Percentiles rank a stretch among this genome's conserved stretches.
phyloP scores from a whole-genome alignment of 2,797 vertebrate species.

The Pseudopleuronectes americanus region DNA sequence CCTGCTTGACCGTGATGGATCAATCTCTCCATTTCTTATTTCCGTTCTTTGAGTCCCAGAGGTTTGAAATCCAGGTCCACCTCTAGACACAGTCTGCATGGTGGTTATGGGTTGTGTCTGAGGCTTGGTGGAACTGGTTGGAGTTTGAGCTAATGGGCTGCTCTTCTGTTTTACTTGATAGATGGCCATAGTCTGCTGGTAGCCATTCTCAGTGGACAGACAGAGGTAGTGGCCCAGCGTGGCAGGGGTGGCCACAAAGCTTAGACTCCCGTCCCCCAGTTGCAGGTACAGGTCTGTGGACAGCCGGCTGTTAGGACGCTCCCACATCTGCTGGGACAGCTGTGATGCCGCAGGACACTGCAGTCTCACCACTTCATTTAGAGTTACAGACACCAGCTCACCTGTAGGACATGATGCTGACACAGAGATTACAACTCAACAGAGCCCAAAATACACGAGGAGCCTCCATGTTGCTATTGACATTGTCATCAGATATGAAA shows the following conservation, averaged over 20 bases:
- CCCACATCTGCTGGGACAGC: constrained; percentile 78
- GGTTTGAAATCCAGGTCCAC: not conserved
- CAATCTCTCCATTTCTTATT: not conserved
- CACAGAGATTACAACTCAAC: constrained; percentile 42
- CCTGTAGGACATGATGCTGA: constrained; percentile 69
- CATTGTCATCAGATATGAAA: too few relatives aligned
- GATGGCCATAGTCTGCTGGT: constrained; percentile 73
- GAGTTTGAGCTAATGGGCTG: constrained; percentile 27
- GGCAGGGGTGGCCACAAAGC: constrained; percentile 80
- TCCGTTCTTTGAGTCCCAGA: constrained; percentile 23
- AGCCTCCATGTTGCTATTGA: too few relatives aligned
- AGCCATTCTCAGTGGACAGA: constrained; percentile 77
- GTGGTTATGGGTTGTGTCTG: constrained; percentile 7
- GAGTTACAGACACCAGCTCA: constrained; percentile 70
- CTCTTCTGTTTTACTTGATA: constrained; percentile 78
- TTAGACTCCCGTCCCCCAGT: constrained; percentile 67
- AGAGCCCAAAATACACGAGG: not conserved
- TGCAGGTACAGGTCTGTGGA: constrained; percentile 76
- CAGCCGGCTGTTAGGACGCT: constrained; percentile 72
- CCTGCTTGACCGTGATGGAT: constrained; percentile 29
- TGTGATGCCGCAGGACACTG: constrained; percentile 69
- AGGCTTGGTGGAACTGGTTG: constrained; percentile 12
- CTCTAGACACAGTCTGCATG: constrained; percentile 2
- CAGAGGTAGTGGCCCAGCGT: constrained; percentile 82
- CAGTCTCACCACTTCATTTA: constrained; percentile 80